A percentile compares a stretch with the other conserved stretches of the same genome.
Evolutionary conservation across 1,140 invertebrate species (phyloP).

Genomic region (Aphaenogaster ashmeadi): DNA sequence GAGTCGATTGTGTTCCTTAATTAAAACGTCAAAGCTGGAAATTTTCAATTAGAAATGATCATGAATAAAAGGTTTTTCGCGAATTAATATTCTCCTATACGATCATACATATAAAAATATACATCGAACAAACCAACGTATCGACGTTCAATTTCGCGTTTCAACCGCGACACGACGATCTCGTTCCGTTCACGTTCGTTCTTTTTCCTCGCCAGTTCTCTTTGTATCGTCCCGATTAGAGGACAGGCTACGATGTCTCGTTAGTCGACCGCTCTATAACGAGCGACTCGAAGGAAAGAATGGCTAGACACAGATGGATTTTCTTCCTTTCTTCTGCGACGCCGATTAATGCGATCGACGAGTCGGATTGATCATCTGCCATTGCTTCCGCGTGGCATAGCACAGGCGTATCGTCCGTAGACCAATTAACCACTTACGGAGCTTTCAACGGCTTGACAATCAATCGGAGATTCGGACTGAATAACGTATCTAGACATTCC

Average conservation of each 20-base stretch:
- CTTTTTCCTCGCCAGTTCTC: neutral
- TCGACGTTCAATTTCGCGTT: conserved; percentile 23
- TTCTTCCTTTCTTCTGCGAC: conserved; percentile 12
- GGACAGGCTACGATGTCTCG: neutral
- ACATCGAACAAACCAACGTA: neutral
- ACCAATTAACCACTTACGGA: conserved; percentile 73
- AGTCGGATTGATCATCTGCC: conserved; percentile 70
- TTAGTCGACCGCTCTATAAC: neutral
- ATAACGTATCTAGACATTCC: conserved; percentile 62
- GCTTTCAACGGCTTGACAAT: conserved; percentile 69
- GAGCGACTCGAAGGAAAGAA: neutral
- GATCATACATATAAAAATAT: neutral
- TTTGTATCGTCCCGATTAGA: neutral
- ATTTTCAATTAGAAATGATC: conserved; percentile 21
- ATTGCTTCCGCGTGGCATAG: conserved; percentile 11
- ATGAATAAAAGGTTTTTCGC: neutral
- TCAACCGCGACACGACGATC: neutral
- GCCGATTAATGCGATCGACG: conserved; percentile 34
- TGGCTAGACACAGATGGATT: neutral
- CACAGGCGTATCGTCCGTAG: conserved; percentile 45
- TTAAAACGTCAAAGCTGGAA: conserved; percentile 32
- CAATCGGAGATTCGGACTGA: conserved; percentile 61
- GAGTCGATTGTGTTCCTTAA: conserved; percentile 3
- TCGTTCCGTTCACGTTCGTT: neutral
- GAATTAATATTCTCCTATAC: neutral